These are phyloP conservation scores for Lamprotornis superbus DNA, from an alignment of 2,113 vertebrate genomes.

Conservation along the genomic window DNA sequence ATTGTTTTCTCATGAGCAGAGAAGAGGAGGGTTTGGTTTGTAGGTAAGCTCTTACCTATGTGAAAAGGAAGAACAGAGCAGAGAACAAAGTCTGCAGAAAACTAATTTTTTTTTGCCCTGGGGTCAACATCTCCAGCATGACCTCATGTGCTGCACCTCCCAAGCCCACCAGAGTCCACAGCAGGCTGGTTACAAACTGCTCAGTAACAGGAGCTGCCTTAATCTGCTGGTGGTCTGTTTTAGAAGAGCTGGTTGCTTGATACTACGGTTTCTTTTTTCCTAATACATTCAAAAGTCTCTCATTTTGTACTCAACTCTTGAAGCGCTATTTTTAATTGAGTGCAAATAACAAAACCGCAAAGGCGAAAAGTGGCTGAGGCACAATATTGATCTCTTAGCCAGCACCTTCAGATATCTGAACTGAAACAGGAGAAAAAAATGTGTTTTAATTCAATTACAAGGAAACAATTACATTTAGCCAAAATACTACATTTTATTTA, in stretches of 20 bases:
- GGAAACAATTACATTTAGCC: neutral
- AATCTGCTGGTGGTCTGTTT: neutral
- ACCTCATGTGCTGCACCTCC: neutral
- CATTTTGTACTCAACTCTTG: neutral
- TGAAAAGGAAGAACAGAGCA: slow-evolving; percentile 2
- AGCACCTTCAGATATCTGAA: neutral
- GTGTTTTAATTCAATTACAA: neutral
- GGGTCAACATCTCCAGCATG: neutral
- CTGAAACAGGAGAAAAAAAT: neutral
- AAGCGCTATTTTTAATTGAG: neutral
- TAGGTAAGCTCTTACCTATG: slow-evolving; percentile 1
- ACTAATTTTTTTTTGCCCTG: neutral
- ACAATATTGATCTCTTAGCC: neutral
- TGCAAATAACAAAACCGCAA: neutral
- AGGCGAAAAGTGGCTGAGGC: neutral
- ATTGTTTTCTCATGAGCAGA: slow-evolving; percentile 43
- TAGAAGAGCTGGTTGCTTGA: neutral
- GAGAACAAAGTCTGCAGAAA: neutral
- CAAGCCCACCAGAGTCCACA: neutral
- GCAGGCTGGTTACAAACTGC: neutral
- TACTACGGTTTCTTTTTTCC: neutral
- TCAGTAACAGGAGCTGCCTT: neutral
- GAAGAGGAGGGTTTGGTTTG: slow-evolving; percentile 18
- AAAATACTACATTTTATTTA: neutral
- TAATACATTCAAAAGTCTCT: neutral